A percentile compares a stretch with the other conserved stretches of the same genome.
Evolutionary conservation across 2,888 invertebrate genomes (phyloP).

Genomic region (Plebejus anna): DNA sequence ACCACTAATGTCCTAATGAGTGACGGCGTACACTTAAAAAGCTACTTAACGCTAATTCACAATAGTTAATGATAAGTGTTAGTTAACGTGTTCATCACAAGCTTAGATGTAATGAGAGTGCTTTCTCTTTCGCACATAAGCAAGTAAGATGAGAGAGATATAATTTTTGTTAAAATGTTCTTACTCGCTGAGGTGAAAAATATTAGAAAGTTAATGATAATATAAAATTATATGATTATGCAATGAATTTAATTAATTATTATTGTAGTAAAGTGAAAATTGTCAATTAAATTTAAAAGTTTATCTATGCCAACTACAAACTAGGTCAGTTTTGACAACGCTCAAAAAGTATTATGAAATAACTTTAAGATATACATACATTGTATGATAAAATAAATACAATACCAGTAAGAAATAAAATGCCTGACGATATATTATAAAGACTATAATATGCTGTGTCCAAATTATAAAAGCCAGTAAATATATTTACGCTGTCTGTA

Average conservation of each 20-base stretch:
- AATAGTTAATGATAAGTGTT: not conserved
- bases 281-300: conserved; percentile 1
- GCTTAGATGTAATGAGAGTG: not conserved
- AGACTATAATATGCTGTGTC: not conserved
- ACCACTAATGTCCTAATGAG: not conserved
- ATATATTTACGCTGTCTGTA: too few relatives aligned
- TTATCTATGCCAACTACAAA: not conserved
- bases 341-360: conserved; percentile 5
- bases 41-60: conserved; percentile 1
- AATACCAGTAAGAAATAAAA: not conserved
- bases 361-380: not conserved
- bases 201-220: not conserved
- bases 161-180: not conserved
- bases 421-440: not conserved
- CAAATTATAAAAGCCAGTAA: not conserved
- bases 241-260: not conserved
- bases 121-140: not conserved
- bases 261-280: not conserved
- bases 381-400: not conserved
- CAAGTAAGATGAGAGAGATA: not conserved
- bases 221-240: not conserved
- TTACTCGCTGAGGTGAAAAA: not conserved
- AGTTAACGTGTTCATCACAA: conserved; percentile 8
- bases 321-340: not conserved
- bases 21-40: not conserved